phyloP scores from a whole-genome alignment of 1,140 invertebrate genomes.

The Brachystomella parvula region DNA sequence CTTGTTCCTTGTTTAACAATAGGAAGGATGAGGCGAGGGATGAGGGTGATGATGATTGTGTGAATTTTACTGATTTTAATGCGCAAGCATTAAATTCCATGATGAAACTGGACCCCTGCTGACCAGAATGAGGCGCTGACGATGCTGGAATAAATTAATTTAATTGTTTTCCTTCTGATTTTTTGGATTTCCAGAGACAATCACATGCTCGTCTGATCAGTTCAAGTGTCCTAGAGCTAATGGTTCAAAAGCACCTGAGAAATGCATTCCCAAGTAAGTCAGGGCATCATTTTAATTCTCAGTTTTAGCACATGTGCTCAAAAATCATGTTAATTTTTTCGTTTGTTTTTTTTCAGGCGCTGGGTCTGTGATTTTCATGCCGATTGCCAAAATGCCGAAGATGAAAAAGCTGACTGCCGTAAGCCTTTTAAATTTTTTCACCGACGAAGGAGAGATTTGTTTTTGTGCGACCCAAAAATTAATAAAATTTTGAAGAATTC shows the following conservation, averaged over 20 bases:
- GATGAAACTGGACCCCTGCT: not conserved
- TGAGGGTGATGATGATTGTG: not conserved
- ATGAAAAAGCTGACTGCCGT: constrained; percentile 32
- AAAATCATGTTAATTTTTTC: not conserved
- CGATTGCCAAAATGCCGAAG: constrained; percentile 25
- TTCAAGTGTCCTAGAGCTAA: constrained; percentile 26
- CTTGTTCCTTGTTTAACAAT: not conserved
- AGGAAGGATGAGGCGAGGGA: not conserved
- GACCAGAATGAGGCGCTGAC: too few species aligned
- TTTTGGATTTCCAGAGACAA: constrained; percentile 27
- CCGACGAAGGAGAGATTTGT: too few species aligned
- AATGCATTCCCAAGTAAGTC: constrained; percentile 31
- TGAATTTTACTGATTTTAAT: not conserved
- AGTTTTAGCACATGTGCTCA: not conserved
- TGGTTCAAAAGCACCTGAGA: constrained; percentile 7
- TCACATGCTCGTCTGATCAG: constrained; percentile 35
- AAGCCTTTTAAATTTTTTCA: too few species aligned
- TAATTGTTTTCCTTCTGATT: too few species aligned
- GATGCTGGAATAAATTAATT: too few species aligned
- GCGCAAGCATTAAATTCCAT: not conserved
- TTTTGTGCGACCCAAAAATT: not conserved
- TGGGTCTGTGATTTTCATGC: constrained; percentile 36
- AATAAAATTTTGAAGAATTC: not conserved
- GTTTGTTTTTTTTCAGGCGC: not conserved
- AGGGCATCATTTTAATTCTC: not conserved